These are phyloP conservation scores for Hippocampus comes DNA, from an alignment of 2,113 vertebrate genomes.

Conservation along the genomic window DNA sequence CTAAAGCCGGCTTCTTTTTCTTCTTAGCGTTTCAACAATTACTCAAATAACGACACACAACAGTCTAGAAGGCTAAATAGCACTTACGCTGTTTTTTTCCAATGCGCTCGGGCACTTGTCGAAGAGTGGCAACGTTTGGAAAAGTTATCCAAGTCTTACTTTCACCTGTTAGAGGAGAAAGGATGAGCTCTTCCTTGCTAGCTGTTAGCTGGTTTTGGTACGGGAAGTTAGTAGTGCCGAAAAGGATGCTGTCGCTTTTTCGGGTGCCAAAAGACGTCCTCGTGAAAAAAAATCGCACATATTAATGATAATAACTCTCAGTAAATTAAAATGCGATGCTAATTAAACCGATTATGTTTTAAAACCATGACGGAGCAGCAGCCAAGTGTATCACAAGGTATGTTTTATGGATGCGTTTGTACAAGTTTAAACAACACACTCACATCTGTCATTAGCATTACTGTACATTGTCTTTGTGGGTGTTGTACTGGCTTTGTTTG, in stretches of 20 bases:
- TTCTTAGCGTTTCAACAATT: background rate
- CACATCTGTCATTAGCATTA: too few species aligned
- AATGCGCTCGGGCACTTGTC: too few species aligned
- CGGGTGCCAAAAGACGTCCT: too few species aligned
- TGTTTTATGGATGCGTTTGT: background rate
- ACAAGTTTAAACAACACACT: background rate
- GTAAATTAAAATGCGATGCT: too few species aligned
- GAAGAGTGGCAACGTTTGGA: background rate
- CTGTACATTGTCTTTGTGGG: too few species aligned
- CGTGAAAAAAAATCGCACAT: too few species aligned
- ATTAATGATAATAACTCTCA: too few species aligned
- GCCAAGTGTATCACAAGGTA: background rate
- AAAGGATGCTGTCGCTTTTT: background rate
- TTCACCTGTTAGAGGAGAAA: background rate
- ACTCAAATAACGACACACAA: background rate
- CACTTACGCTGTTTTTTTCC: background rate
- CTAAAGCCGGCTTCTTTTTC: background rate
- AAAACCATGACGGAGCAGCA: background rate
- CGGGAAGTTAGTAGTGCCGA: background rate
- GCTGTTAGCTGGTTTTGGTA: background rate
- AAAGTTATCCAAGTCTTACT: slow-evolving; percentile 2
- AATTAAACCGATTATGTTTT: too few species aligned
- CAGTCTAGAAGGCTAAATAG: background rate
- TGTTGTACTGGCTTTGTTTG: too few species aligned
- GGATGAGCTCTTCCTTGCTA: background rate